Evolutionary conservation across 2,113 vertebrate species (phyloP), one percentile per base, ranked within the genome.

Genomic region (Chloebia gouldiae): DNA sequence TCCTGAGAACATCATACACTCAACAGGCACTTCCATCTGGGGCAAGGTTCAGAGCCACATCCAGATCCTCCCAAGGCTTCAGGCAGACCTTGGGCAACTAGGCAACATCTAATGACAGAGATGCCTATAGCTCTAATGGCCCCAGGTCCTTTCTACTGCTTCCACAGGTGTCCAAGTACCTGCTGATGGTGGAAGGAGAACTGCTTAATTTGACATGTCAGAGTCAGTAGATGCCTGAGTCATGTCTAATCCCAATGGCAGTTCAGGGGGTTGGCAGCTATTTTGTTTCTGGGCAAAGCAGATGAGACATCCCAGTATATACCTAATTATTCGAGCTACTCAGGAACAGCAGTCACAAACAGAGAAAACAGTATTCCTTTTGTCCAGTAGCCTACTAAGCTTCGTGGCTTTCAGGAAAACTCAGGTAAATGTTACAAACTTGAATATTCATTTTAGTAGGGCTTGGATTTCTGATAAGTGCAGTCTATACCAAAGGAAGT

Each of bases 21-120:
- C 22, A 45, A 13, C 13, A 30, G 37, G 11, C 9, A 9, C n/a
- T 79, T 45, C 27, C 0, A 0, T 70, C 56, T 71, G 45, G 25
- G 47, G 16, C 3, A 2, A 70, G 17, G 24, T 39, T 51, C 2
- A 1, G 22, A 56, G 14, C 7, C 21, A 23, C 5, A 10, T 57
- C 21, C 10, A 5, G 49, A 76, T 57, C 12, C 10, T 54, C 25
- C 16, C 15, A 24, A 79, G 33, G 35, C 16, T 39, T 61, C 53
- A 50, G 39, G 37, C 24, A 28, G 40, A 24, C 16, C 45, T 75
- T 42, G 40, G 25, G 61, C 33, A 27, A 24, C 37, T 19, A 1
- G 28, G 45, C 28, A 50, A 2, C 30, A 68, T 13, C n/a, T 59
- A 18, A 53, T 23, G 57, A 50, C 15, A 47, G 50, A 22, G 11